phyloP scores from a whole-genome alignment of 2,113 vertebrate genomes.

The Motacilla alba region DNA sequence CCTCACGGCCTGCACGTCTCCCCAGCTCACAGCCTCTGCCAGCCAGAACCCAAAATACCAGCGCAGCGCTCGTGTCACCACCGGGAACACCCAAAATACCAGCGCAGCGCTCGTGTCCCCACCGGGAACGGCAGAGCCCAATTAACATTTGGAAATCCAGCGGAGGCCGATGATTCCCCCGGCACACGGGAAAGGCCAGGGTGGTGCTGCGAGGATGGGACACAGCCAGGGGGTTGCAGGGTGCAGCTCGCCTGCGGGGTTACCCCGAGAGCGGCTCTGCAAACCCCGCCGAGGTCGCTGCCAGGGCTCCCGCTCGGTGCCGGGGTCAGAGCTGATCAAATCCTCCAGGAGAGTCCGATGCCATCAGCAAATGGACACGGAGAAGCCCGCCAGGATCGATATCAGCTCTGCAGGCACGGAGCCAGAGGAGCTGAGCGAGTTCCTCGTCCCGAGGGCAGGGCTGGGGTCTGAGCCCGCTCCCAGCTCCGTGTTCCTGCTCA shows the following conservation, averaged over 20 bases:
- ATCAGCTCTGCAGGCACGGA: background rate
- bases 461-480: accelerated
- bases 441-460: background rate
- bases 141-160: slow-evolving; percentile 55
- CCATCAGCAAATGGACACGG: slow-evolving; percentile 47
- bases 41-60: slow-evolving; percentile 24
- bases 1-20: background rate
- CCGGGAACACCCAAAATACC: background rate
- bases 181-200: accelerated
- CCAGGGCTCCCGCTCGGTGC: background rate
- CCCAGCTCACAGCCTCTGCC: background rate
- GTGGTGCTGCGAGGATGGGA: background rate
- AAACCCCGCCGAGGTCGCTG: background rate
- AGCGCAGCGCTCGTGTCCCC: too few relatives aligned
- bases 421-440: background rate
- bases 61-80: slow-evolving; percentile 24
- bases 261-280: background rate
- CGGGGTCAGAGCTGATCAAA: background rate
- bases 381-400: slow-evolving; percentile 35
- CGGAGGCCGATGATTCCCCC: background rate
- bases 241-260: accelerated
- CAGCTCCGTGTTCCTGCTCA: accelerated
- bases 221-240: accelerated
- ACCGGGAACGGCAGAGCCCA: slow-evolving; percentile 31
- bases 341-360: background rate